Conservation (phyloP, 2,113 vertebrate species). For the Nyctibius bracteatus region DNA sequence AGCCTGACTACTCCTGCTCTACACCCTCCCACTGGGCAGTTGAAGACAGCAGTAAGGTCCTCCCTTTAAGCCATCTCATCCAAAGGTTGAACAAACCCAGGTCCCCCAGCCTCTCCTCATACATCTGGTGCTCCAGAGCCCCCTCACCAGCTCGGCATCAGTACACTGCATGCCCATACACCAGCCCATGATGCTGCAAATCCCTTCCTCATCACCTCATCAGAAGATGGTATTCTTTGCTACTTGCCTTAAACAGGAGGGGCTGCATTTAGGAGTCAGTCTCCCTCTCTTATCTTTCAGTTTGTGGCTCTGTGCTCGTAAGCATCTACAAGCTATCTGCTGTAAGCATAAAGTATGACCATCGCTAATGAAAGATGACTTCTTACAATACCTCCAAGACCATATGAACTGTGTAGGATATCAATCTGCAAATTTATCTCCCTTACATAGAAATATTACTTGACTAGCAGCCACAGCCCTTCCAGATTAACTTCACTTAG, state of each 20-base stretch:
- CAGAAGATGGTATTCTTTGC: not conserved
- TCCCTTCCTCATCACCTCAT: not conserved
- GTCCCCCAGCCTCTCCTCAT: not conserved
- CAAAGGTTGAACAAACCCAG: not conserved
- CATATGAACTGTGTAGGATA: not conserved
- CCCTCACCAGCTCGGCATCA: not conserved
- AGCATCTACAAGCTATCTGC: not conserved
- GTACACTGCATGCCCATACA: rapidly evolving
- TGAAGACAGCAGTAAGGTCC: not conserved
- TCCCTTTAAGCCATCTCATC: not conserved
- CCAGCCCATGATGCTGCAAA: not conserved
- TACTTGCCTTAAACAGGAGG: not conserved
- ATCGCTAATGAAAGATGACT: slow-evolving; percentile 11
- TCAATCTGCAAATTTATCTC: slow-evolving; percentile 16
- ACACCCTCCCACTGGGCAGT: not conserved
- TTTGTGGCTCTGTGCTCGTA: not conserved
- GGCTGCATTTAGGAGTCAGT: not conserved
- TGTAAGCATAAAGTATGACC: slow-evolving; percentile 2
- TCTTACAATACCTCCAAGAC: slow-evolving; percentile 6
- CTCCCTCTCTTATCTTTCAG: not conserved
- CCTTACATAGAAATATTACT: slow-evolving; percentile 6
- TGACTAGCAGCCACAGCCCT: not conserved
- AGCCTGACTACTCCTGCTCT: not conserved
- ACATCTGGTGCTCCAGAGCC: not conserved
- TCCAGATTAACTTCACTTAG: slow-evolving; percentile 25